phyloP scores from a whole-genome alignment of 1,140 invertebrate species.

The Musca vetustissima region DNA sequence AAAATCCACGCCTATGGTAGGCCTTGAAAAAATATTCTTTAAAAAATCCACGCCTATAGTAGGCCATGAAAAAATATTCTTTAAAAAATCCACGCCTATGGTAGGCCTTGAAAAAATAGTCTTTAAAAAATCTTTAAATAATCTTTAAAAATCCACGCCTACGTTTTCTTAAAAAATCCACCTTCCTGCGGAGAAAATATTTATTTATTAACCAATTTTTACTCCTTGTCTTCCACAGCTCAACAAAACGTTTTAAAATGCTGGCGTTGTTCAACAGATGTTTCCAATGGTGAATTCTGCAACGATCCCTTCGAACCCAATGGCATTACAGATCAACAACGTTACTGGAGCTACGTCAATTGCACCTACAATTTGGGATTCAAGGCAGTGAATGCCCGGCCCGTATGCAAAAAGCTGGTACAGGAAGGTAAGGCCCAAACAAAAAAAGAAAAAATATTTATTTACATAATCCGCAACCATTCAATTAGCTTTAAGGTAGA shows the following conservation, averaged over 20 bases:
- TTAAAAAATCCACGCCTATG: too few relatives aligned
- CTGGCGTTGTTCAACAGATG: conserved; percentile 55
- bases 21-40: too few relatives aligned
- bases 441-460: conserved; percentile 6
- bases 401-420: conserved; percentile 55
- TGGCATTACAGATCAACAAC: conserved; percentile 52
- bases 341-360: conserved; percentile 55
- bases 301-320: conserved; percentile 53
- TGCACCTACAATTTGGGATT: conserved; percentile 49
- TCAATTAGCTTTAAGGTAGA: too few relatives aligned
- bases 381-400: conserved; percentile 49
- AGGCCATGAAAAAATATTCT: too few relatives aligned
- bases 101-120: too few relatives aligned
- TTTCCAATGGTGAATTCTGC: conserved; percentile 54
- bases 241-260: conserved; percentile 47
- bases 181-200: too few relatives aligned
- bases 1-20: too few relatives aligned
- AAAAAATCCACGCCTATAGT: too few relatives aligned
- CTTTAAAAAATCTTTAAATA: too few relatives aligned
- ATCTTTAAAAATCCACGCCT: too few relatives aligned
- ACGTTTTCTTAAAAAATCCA: not conserved
- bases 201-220: too few relatives aligned
- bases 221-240: conserved; percentile 35
- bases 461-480: not conserved
- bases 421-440: conserved; percentile 48